Evolutionary conservation across 2,888 invertebrate genomes (phyloP), one percentile per base, ranked within the genome.

Genomic region (Campopleginae sp.): DNA sequence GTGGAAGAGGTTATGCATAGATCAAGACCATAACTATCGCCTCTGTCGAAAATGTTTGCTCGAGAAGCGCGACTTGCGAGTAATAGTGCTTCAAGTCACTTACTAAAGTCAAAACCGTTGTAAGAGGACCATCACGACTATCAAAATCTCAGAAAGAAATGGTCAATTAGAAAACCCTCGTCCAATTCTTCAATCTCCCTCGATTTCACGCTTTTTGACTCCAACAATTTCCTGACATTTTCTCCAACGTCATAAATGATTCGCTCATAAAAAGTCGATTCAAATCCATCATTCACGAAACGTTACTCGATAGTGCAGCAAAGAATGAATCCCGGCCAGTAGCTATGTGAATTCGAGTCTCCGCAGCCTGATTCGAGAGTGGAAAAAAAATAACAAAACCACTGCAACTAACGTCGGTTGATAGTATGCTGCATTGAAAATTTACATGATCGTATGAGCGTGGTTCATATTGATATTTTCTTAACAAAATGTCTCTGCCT

Each of bases 61-160:
- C 87, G 88, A 89, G 89, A 91, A 92, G 92, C 93, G 90, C 92
- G 93, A 92, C 92, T 93, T 93, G 93, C 92, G 90, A 91, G 91
- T 93, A 93, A 93, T 92, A 93, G 93, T 89, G 88, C 89, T 88
- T 86, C 54, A 77, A 77, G 70, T 74, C 63, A 63, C 84, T 8
- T 77, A 54, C 66, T 61, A 46, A 17, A n/a, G 44, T 74, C 17
- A 74, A 78, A 80, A 77, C 33, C 72, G 51, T 75, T 4, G 31
- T 63, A 81, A 58, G 33, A 76, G 33, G 44, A 54, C 68, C 72
- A 46, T 61, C 23, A 31, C 68, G 61, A 70, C 71, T 33, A 80
- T 78, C 81, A 75, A 77, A 68, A 71, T 65, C 48, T 61, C 46
- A 74, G 38, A 12, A 8, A 31, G 19, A 54, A 0, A 33, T 23